Conservation (phyloP, 2,797 vertebrate genomes). For the Dendrocincla fuliginosa region DNA sequence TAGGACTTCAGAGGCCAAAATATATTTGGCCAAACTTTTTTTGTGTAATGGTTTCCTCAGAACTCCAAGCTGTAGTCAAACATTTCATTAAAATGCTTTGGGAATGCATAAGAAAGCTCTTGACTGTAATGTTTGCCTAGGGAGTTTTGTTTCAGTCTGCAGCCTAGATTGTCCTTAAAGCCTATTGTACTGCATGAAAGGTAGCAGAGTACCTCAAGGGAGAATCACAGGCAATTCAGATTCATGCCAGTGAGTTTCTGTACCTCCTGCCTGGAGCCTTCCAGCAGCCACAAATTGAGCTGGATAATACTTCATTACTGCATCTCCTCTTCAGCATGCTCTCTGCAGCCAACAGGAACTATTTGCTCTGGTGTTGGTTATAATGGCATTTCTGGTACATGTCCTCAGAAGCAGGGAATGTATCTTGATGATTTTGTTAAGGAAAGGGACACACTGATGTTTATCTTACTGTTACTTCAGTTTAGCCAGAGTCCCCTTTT, state of each 20-base stretch:
- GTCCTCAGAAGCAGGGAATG: neutral
- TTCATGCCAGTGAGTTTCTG: neutral
- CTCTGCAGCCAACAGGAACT: neutral
- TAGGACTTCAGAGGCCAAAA: slow-evolving; percentile 11
- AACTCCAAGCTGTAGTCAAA: slow-evolving; percentile 10
- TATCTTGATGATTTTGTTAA: neutral
- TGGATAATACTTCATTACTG: neutral
- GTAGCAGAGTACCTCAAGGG: neutral
- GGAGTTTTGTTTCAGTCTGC: slow-evolving; percentile 8
- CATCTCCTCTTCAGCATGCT: neutral
- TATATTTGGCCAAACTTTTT: slow-evolving; percentile 16
- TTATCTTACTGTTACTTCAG: neutral
- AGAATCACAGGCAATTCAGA: neutral
- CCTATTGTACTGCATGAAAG: slow-evolving; percentile 4
- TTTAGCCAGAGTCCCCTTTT: neutral
- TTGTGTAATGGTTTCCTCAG: slow-evolving; percentile 12
- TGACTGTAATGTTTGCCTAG: neutral
- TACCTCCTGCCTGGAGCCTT: neutral
- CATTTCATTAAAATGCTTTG: neutral
- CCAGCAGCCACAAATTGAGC: neutral
- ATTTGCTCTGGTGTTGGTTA: neutral
- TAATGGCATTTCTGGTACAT: neutral
- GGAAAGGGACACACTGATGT: neutral
- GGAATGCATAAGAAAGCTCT: neutral
- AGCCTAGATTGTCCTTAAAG: slow-evolving; percentile 9